These are phyloP conservation scores for Saguinus imperator DNA, from an alignment of 2,113 vertebrate genomes.

Conservation along the genomic window DNA sequence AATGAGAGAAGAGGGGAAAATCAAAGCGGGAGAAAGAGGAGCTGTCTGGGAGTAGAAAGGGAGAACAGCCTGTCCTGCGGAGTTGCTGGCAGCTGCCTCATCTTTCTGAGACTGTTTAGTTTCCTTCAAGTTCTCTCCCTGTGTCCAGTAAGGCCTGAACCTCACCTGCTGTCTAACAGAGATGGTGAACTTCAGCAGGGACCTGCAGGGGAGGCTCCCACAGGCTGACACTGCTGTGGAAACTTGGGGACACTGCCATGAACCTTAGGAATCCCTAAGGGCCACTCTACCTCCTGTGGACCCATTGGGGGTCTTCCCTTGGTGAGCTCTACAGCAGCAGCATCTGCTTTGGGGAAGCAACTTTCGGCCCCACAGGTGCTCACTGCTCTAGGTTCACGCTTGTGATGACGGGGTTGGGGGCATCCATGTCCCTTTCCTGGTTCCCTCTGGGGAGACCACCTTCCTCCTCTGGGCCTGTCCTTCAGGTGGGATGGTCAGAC, in stretches of 20 bases:
- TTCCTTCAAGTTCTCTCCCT: background rate
- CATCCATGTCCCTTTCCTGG: accelerated
- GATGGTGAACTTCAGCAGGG: background rate
- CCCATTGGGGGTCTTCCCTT: background rate
- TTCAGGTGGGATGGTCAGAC: background rate
- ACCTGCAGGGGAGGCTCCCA: background rate
- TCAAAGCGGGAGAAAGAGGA: background rate
- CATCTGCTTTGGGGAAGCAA: background rate
- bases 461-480: accelerated
- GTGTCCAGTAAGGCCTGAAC: background rate
- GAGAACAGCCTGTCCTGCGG: background rate
- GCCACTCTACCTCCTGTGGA: background rate
- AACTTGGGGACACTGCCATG: background rate
- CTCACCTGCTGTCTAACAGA: background rate
- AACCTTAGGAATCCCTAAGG: too few species aligned
- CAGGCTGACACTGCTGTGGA: background rate
- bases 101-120: background rate
- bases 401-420: accelerated
- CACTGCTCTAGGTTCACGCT: background rate
- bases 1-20: background rate
- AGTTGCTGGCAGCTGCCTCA: too few species aligned
- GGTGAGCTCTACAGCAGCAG: background rate
- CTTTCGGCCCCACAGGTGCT: accelerated
- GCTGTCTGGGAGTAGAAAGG: accelerated
- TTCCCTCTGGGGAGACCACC: background rate